phyloP scores from a whole-genome alignment of 35 echinoderm and acorn worm genomes.

The Amphiura filiformis region DNA sequence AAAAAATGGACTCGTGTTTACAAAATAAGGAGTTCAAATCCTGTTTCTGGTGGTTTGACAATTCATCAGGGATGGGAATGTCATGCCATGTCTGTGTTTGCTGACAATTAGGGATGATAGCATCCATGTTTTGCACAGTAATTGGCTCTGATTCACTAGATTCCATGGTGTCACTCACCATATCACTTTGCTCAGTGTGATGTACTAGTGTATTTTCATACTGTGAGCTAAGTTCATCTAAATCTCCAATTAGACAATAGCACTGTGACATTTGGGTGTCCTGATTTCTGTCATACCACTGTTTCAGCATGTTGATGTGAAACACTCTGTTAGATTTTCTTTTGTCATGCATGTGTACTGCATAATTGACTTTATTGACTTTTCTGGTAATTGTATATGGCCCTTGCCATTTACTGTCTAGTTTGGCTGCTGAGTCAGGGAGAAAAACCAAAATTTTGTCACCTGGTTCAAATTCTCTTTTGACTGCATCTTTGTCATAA shows the following conservation, averaged over 20 bases:
- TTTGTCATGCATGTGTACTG: neutral
- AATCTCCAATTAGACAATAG: neutral
- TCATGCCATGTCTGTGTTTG: neutral
- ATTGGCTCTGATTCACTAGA: no score
- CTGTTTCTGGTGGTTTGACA: no score
- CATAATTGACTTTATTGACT: neutral
- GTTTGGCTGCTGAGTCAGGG: neutral
- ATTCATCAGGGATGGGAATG: neutral
- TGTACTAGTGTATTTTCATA: no score
- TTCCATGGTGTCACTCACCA: neutral
- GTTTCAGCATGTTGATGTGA: neutral
- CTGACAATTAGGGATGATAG: no score
- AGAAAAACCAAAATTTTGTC: no score
- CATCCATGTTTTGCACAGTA: no score
- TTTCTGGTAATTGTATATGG: neutral
- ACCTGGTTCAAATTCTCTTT: no score
- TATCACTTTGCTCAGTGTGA: no score
- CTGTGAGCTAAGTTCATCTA: no score
- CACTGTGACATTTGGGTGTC: neutral
- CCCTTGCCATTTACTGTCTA: conserved; percentile 23
- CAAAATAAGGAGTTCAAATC: no score
- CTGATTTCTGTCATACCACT: neutral
- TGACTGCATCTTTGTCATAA: no score
- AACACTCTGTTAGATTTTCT: neutral
- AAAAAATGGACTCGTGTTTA: neutral